These are phyloP conservation scores for Hycleus phaleratus DNA, from an alignment of 1,140 invertebrate genomes.

Conservation along the genomic window DNA sequence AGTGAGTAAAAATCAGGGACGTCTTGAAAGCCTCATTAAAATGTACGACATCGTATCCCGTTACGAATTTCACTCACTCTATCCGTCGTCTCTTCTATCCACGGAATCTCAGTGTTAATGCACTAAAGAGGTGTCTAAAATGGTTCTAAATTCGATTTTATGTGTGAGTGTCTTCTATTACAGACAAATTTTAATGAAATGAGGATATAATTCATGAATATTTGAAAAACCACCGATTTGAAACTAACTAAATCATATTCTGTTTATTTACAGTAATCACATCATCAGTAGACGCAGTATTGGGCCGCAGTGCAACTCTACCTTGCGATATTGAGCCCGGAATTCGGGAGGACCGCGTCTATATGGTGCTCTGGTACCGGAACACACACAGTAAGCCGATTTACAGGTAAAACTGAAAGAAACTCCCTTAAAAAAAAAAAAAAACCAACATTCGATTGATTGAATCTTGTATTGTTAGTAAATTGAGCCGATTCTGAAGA, in stretches of 20 bases:
- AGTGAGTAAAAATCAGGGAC: no score
- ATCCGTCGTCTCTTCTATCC: background rate
- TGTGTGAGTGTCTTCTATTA: no score
- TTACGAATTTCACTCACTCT: background rate
- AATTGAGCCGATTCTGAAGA: no score
- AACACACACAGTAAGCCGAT: slow-evolving; percentile 75
- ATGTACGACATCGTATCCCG: background rate
- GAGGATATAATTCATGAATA: no score
- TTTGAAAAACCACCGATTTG: no score
- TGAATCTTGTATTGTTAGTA: no score
- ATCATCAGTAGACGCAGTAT: slow-evolving; percentile 68
- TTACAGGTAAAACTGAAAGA: slow-evolving; percentile 59
- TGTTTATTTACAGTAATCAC: slow-evolving; percentile 55
- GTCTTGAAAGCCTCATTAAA: no score
- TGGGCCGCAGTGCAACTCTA: slow-evolving; percentile 66
- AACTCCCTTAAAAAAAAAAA: no score
- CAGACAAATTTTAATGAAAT: no score
- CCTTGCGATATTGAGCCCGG: slow-evolving; percentile 77
- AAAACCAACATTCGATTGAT: no score
- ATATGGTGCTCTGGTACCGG: slow-evolving; percentile 86
- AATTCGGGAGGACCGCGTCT: slow-evolving; percentile 70
- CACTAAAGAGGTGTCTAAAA: slow-evolving; percentile 6
- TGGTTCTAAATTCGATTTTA: no score
- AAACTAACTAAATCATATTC: background rate
- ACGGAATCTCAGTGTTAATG: background rate